Percentiles rank a stretch among this genome's conserved stretches.
Evolutionary conservation across 2,888 invertebrate genomes (phyloP).

Genomic region (Heliconius hortense): DNA sequence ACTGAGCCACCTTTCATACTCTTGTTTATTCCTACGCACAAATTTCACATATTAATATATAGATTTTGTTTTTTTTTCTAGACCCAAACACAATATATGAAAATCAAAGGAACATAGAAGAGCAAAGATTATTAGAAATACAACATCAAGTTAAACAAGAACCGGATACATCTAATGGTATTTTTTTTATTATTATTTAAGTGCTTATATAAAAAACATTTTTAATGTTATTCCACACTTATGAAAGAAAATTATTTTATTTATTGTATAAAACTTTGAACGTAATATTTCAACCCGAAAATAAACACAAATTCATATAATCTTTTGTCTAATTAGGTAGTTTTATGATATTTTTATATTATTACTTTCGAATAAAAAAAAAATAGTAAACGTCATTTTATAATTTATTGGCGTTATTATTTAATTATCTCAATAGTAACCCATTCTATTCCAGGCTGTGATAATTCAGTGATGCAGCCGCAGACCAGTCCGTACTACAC

Average conservation of each 20-base stretch:
- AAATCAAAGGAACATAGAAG: constrained; percentile 50
- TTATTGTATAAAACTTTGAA: too few species aligned
- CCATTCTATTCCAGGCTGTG: constrained; percentile 56
- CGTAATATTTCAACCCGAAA: too few species aligned
- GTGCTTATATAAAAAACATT: too few species aligned
- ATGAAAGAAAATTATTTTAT: too few species aligned
- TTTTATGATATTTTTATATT: too few species aligned
- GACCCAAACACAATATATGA: constrained; percentile 55
- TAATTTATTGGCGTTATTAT: neutral
- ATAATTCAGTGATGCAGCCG: constrained; percentile 61
- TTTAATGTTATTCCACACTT: too few species aligned
- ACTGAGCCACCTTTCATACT: too few species aligned
- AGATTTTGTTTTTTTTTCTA: constrained; percentile 39
- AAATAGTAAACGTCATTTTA: neutral
- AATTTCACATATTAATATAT: neutral
- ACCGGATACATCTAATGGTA: constrained; percentile 57
- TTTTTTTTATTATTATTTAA: neutral
- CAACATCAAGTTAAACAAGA: constrained; percentile 70
- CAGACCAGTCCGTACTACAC: constrained; percentile 68
- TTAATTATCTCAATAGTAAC: neutral
- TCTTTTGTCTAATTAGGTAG: too few species aligned
- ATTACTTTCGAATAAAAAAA: too few species aligned
- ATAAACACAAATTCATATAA: too few species aligned
- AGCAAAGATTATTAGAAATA: constrained; percentile 58
- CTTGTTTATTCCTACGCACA: too few species aligned